phyloP scores from a whole-genome alignment of 2,113 vertebrate genomes.

The Nanorana parkeri region DNA sequence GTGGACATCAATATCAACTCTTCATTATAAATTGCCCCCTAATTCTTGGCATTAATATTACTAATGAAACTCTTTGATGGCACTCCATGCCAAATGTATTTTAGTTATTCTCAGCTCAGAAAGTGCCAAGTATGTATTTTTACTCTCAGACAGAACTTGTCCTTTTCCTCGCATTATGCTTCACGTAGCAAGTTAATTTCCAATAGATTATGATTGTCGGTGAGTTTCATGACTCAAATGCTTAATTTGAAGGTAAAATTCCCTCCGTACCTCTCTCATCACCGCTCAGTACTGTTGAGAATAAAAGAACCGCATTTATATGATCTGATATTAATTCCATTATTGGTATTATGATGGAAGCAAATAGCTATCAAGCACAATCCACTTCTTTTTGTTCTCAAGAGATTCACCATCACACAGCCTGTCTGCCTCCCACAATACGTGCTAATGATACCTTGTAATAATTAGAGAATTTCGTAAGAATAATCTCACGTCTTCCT shows the following conservation, averaged over 20 bases:
- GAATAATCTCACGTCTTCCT: slow-evolving; percentile 69
- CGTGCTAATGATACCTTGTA: slow-evolving; percentile 62
- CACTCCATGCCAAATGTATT: background rate
- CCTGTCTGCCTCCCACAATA: slow-evolving; percentile 62
- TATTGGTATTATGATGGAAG: slow-evolving; percentile 78
- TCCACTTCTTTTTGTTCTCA: slow-evolving; percentile 61
- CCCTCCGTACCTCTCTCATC: slow-evolving; percentile 74
- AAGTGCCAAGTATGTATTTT: slow-evolving; percentile 67
- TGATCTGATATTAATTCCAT: slow-evolving; percentile 81
- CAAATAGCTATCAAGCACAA: slow-evolving; percentile 78
- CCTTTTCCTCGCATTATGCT: slow-evolving; percentile 75
- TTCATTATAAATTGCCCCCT: too few relatives aligned
- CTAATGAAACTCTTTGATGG: background rate
- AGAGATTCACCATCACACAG: slow-evolving; percentile 60
- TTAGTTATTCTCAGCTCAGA: too few relatives aligned
- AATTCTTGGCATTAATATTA: background rate
- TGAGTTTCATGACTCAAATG: slow-evolving; percentile 78
- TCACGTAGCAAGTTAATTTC: slow-evolving; percentile 80
- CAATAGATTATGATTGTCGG: slow-evolving; percentile 75
- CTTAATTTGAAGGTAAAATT: slow-evolving; percentile 81
- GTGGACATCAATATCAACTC: too few relatives aligned
- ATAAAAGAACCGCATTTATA: slow-evolving; percentile 77
- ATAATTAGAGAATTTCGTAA: slow-evolving; percentile 74
- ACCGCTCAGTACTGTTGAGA: slow-evolving; percentile 71
- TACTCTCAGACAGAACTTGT: slow-evolving; percentile 72